Base-by-base conservation (phyloP, 1,140 invertebrate genomes). In the Zaprionus inermis region DNA sequence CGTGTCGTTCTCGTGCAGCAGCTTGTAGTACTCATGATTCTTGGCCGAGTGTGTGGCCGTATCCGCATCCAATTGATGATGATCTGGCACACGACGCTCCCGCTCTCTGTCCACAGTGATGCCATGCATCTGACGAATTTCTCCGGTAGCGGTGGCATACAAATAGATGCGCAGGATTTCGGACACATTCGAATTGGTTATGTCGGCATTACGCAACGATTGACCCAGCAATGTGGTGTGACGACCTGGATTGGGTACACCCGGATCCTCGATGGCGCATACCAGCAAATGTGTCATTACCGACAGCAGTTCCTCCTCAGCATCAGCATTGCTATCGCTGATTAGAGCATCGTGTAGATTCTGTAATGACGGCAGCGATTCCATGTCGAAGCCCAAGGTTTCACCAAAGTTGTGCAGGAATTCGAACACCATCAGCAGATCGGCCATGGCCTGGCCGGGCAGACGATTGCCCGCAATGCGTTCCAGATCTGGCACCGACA, bases 321-420 rank as follows among this genome's bases (percentile, higher is more conserved):
- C 95, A 66, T 97, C 96, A 28, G 93, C 93, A 36, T 92, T 92
- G 65, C 93, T 93, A 84, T 96, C 96, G 83, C 96, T 96, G 46
- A 98, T 92, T 3, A 99, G 93, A 0, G 97, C 97, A 80, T 96
- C 94, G 92, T 99, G 98, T 0, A 99, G 93, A 54, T 96, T 96
- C 82, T 97, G 96, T 61, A 99, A 90, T 1, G 95, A 96, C 5
- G 98, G 98, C 46, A 99, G 91, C 0, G 96, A 96, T 41, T 98
- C 97, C 94, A 97, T 96, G 90, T 98, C 97, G 89, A 98, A 98
- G 46, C 97, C 97, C 10, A 99, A 93, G 0, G 97, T 97, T 92
- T 98, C 96, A 24, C 97, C 97, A 91, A 99, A 99, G 92, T 98
- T 99, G 82, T 98, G 96, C 52, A 98, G 93, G 92, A 99, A 99